Evolutionary conservation across 2,113 vertebrate species (phyloP), one percentile per base, ranked within the genome.

Genomic region (Myotis brandtii): DNA sequence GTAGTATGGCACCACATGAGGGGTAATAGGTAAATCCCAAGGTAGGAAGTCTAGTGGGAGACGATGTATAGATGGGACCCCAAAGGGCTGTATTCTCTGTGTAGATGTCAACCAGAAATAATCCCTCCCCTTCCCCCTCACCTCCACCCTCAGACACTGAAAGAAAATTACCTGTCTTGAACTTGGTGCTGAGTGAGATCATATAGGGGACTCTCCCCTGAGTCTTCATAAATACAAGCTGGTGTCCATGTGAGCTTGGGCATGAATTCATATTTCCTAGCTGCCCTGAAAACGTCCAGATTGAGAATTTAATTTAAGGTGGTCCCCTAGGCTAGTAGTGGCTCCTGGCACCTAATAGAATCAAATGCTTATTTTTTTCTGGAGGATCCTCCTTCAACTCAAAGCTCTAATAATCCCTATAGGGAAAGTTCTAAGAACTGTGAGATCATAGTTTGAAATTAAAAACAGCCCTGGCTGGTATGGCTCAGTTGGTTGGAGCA

Each of bases 381-480:
- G 64, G 46, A 83, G 20, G 81, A 62, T 67, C 46, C 23, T 93
- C 34, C 34, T 79, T 91, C n/a, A 40, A 30, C 14, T 52, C 64
- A 87, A 69, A 50, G n/a, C 46, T 93, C 50, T 70, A 70, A 48
- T 84, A 91, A 77, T 73, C 52, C 12, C 32, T 34, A 34, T 1
- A 83, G 59, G 25, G 66, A 73, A 90, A 50, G 1, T 70, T 67
- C 50, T 72, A 70, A 59, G 75, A 94, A 72, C 83, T 50, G 20
- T 18, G 6, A 70, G 13, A 6, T 67, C 80, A 82, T n/a, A 77
- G 14, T 52, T 95, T 72, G 89, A 89, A 91, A 94, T 90, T 18
- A 73, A 30, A 75, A 30, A 77, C 32, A 66, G 30, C 64, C 14
- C 14, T n/a, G 64, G 64, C 64, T 66, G 64, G 64, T 66, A 6